Base-by-base conservation (phyloP, 2,113 vertebrate species). In the Struthio camelus region DNA sequence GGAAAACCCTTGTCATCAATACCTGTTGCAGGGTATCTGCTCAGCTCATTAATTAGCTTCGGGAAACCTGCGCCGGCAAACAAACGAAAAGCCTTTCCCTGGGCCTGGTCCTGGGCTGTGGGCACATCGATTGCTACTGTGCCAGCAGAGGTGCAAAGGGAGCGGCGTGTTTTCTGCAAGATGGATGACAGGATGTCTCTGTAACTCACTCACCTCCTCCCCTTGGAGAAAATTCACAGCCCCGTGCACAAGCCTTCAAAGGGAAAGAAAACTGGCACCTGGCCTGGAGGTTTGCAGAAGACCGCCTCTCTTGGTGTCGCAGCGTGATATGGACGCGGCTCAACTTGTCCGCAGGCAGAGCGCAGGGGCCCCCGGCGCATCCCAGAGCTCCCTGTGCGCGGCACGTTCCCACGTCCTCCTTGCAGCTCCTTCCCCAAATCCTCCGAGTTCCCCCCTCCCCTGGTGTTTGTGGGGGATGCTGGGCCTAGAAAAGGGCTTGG, bases 11-110 rank as follows among this genome's bases (percentile, higher is more conserved):
- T 65, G 44, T 32, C 93, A 80, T 59, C 1, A 0, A 22, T 94
- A 97, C 96, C 95, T 97, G 97, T 97, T 97, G 95, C 96, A 84
- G 80, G 42, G 17, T 34, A 91, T 88, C 89, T 72, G 71, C 84
- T 54, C 1, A 34, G 76, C 61, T 95, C 87, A 28, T 95, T 95
- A 94, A 97, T 96, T 95, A 97, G 79, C 94, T 87, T 72, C 86
- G 76, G 86, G 51, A 95, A 97, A 89, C 65, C 88, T 72, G 79
- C 1, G 5, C 64, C 25, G 93, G 64, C 93, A 93, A 96, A 93
- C 76, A 96, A 95, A 93, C 44, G 94, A 94, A 73, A 91, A 78
- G 85, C 79, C 82, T 80, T 80, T 64, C 72, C 14, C 40, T 23
- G 36, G 75, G 84, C 42, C 56, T 6, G 50, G 88, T 91, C 65